Evolutionary conservation across 2,113 vertebrate species (phyloP).

Genomic region (Macrotus californicus): DNA sequence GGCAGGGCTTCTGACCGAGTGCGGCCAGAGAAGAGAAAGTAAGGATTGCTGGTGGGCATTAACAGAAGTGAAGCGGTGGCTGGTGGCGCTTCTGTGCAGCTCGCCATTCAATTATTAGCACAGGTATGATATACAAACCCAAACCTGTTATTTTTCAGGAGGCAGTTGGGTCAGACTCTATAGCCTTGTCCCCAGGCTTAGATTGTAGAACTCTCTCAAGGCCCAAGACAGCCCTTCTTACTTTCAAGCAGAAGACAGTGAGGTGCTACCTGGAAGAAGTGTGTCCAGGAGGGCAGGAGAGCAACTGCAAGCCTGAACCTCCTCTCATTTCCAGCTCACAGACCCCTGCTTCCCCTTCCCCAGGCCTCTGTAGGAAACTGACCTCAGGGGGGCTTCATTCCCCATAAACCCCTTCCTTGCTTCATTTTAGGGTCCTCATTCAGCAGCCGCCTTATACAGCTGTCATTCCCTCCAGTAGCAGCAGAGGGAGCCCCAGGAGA

Average conservation of each 20-base stretch:
- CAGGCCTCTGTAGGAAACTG: background rate
- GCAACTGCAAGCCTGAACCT: background rate
- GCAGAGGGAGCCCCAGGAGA: slow-evolving; percentile 42
- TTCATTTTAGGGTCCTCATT: background rate
- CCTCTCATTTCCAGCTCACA: background rate
- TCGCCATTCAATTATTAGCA: background rate
- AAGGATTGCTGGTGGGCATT: background rate
- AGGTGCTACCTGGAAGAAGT: background rate
- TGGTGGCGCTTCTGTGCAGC: background rate
- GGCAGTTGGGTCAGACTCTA: background rate
- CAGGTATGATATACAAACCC: background rate
- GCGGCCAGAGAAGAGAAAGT: background rate
- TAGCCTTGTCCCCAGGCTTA: background rate
- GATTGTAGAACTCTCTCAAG: background rate
- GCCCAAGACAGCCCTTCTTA: background rate
- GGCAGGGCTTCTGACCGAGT: background rate
- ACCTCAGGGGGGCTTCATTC: background rate
- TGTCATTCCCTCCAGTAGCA: background rate
- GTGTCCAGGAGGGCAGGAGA: background rate
- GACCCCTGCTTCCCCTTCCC: background rate
- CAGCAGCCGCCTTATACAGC: background rate
- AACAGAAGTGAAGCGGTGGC: background rate
- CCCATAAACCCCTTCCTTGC: background rate
- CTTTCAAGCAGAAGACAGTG: background rate
- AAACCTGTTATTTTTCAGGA: background rate